phyloP scores from a whole-genome alignment of 2,888 invertebrate genomes.

The Branchellion lobata region DNA sequence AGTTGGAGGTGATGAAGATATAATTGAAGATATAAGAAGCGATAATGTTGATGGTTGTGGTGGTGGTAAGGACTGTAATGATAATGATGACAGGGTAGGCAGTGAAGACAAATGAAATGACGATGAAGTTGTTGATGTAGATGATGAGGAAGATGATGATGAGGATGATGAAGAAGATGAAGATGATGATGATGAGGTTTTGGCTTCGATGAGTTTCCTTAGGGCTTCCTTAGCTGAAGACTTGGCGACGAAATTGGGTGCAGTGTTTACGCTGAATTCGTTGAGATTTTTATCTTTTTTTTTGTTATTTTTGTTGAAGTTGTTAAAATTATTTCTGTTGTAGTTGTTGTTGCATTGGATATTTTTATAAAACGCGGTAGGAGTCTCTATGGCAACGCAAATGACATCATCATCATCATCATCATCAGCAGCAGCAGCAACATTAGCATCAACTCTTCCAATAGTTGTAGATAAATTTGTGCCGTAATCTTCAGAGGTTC shows the following conservation, averaged over 20 bases:
- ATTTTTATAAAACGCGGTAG: no score
- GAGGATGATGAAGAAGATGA: not conserved
- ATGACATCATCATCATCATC: constrained; percentile 13
- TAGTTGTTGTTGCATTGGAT: no score
- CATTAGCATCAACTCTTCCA: not conserved
- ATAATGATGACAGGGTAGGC: not conserved
- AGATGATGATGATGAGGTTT: not conserved
- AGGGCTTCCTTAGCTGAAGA: not conserved
- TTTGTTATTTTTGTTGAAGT: no score
- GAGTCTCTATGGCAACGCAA: not conserved
- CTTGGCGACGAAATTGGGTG: no score
- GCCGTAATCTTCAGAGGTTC: no score
- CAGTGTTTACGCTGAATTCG: not conserved
- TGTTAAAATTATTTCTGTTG: no score
- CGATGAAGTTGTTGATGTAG: not conserved
- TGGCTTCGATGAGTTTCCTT: not conserved
- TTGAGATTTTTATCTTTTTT: not conserved
- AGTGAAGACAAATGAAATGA: not conserved
- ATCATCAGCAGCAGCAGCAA: not conserved
- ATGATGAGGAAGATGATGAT: not conserved
- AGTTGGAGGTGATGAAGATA: not conserved
- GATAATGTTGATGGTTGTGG: not conserved
- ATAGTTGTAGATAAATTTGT: no score
- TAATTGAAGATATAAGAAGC: not conserved
- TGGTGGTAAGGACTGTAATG: not conserved